Conservation (phyloP, 2,113 vertebrate species). For the Montifringilla adamsi region DNA sequence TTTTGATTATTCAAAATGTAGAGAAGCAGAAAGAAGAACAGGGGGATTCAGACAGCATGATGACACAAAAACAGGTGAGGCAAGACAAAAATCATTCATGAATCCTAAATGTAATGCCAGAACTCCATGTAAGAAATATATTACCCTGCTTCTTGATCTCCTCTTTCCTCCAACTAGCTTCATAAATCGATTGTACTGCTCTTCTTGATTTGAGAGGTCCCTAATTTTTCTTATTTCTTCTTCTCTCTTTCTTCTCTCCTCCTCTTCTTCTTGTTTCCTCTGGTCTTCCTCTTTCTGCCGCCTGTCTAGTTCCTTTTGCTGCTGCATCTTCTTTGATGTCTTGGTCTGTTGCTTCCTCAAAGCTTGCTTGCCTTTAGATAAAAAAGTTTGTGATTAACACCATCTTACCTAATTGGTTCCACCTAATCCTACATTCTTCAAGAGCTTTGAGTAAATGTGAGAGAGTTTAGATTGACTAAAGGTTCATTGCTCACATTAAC, state of each 20-base stretch:
- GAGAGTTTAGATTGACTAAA: background rate
- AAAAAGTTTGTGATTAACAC: background rate
- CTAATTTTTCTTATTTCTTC: slow-evolving; percentile 95
- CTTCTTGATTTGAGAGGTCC: slow-evolving; percentile 96
- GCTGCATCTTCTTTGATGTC: slow-evolving; percentile 88
- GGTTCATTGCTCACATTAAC: background rate
- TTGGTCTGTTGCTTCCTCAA: slow-evolving; percentile 88
- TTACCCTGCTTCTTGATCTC: slow-evolving; percentile 84
- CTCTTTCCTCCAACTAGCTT: slow-evolving; percentile 90
- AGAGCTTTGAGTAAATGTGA: background rate
- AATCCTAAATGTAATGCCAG: background rate
- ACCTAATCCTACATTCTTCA: background rate
- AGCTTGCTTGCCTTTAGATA: slow-evolving; percentile 79
- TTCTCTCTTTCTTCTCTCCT: slow-evolving; percentile 90
- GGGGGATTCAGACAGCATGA: background rate
- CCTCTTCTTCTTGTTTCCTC: slow-evolving; percentile 80
- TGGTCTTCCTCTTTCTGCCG: slow-evolving; percentile 82
- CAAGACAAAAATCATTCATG: background rate
- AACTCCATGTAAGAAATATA: background rate
- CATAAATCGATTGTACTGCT: slow-evolving; percentile 99
- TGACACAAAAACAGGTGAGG: background rate
- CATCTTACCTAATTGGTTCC: background rate
- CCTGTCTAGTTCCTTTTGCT: slow-evolving; percentile 85
- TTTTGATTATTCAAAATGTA: background rate
- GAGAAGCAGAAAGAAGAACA: background rate